Evolutionary conservation across 2,888 invertebrate genomes (phyloP).

Genomic region (Orthosia cruda): DNA sequence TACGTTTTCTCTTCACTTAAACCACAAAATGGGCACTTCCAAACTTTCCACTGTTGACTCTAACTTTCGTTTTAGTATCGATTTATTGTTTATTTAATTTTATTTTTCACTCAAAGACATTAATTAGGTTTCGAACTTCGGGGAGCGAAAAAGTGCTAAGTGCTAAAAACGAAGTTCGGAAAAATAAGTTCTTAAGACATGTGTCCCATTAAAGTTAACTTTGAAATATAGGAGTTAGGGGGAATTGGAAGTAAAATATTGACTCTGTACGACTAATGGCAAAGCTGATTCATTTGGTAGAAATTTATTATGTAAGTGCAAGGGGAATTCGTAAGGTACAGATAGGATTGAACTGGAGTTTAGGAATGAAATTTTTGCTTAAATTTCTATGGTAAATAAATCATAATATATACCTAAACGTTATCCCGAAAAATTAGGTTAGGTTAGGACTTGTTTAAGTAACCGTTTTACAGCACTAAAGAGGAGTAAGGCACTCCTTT

Average conservation of each 20-base stretch:
- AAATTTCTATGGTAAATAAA: too few relatives aligned
- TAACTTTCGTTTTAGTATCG: conserved; percentile 86
- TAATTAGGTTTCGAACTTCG: conserved; percentile 58
- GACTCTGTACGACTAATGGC: conserved; percentile 20
- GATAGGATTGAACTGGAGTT: not conserved
- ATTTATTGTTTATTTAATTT: conserved; percentile 81
- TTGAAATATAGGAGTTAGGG: conserved; percentile 29
- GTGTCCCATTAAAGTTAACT: conserved; percentile 25
- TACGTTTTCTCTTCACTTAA: conserved; percentile 64
- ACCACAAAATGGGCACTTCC: conserved; percentile 75
- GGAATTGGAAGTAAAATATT: conserved; percentile 1
- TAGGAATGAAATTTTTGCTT: too few relatives aligned
- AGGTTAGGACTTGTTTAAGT: too few relatives aligned
- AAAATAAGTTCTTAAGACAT: conserved; percentile 31
- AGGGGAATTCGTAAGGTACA: not conserved
- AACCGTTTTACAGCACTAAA: too few relatives aligned
- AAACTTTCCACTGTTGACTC: conserved; percentile 83
- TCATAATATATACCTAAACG: too few relatives aligned
- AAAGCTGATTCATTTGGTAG: conserved; percentile 4
- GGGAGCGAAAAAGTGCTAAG: conserved; percentile 13
- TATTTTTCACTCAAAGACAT: conserved; percentile 65
- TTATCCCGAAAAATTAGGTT: too few relatives aligned
- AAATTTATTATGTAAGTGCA: conserved; percentile 15
- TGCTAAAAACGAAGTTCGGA: conserved; percentile 39
- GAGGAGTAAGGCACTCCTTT: too few relatives aligned